A percentile compares a stretch with the other conserved stretches of the same genome.
phyloP scores from a whole-genome alignment of 2,888 invertebrate species.

The Leucophenga maculata region DNA sequence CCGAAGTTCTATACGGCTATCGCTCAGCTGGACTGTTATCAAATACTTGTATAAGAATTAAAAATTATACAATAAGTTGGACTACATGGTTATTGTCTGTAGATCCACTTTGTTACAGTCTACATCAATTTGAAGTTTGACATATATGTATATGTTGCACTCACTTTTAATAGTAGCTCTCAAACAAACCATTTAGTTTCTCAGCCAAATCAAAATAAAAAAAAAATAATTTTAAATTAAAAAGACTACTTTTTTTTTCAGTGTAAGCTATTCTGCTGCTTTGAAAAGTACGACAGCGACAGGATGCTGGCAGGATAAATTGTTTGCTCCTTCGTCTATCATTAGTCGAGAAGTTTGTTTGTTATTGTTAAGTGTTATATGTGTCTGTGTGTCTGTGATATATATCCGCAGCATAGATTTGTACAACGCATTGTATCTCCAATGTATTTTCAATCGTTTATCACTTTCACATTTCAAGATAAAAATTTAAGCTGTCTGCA shows the following conservation, averaged over 20 bases:
- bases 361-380: slow-evolving; percentile 70
- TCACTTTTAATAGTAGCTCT: too few relatives aligned
- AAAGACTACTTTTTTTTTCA: not conserved
- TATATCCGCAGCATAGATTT: slow-evolving; percentile 25
- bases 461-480: slow-evolving; percentile 52
- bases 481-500: not conserved
- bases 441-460: slow-evolving; percentile 51
- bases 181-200: too few relatives aligned
- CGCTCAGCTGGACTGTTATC: too few relatives aligned
- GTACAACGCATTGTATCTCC: not conserved
- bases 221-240: too few relatives aligned
- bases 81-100: too few relatives aligned
- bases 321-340: slow-evolving; percentile 67
- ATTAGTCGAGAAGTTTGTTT: slow-evolving; percentile 70
- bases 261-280: not conserved
- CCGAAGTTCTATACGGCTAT: too few relatives aligned
- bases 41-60: too few relatives aligned
- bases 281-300: slow-evolving; percentile 40
- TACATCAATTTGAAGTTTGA: too few relatives aligned
- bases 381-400: slow-evolving; percentile 43
- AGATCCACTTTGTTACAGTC: too few relatives aligned
- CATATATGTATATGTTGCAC: too few relatives aligned
- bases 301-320: slow-evolving; percentile 60
- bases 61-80: too few relatives aligned
- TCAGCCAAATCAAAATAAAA: too few relatives aligned